Conservation (phyloP, 2,888 invertebrate species). For the Cremastinae sp. region DNA sequence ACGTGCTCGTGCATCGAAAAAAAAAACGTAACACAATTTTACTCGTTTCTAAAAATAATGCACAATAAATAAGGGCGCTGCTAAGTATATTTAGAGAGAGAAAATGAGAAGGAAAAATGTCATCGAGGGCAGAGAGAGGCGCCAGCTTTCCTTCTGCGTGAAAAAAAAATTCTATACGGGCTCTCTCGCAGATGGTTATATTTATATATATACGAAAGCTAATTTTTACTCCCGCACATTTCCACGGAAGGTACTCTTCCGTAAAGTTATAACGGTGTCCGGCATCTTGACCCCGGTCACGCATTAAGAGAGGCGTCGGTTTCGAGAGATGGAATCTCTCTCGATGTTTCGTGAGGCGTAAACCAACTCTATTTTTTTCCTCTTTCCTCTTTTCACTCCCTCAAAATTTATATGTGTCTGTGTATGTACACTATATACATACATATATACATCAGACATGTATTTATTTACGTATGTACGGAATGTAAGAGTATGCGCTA, state of each 20-base stretch:
- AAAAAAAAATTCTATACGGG: not conserved
- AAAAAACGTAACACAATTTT: too few relatives aligned
- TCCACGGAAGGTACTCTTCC: conserved; percentile 67
- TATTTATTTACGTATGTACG: not conserved
- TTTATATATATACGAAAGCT: conserved; percentile 56
- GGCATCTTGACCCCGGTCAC: conserved; percentile 74
- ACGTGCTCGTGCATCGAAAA: too few relatives aligned
- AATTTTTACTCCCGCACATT: conserved; percentile 68
- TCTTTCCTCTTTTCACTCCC: too few relatives aligned
- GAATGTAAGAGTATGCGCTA: conserved; percentile 5
- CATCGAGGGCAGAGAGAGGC: conserved; percentile 14
- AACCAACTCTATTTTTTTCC: conserved; percentile 49
- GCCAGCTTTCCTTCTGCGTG: conserved; percentile 20
- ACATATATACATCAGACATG: not conserved
- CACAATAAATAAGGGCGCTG: too few relatives aligned
- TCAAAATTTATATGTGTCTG: too few relatives aligned
- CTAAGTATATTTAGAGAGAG: too few relatives aligned
- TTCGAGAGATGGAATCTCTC: conserved; percentile 67
- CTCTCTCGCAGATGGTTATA: conserved; percentile 5
- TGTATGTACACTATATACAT: conserved; percentile 2
- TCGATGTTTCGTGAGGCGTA: conserved; percentile 61
- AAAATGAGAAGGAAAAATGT: too few relatives aligned
- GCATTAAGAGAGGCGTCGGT: conserved; percentile 69
- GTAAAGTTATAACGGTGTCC: conserved; percentile 70
- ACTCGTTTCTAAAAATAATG: too few relatives aligned